Conservation (phyloP, 2,113 vertebrate genomes). For the Burhinus bistriatus region DNA sequence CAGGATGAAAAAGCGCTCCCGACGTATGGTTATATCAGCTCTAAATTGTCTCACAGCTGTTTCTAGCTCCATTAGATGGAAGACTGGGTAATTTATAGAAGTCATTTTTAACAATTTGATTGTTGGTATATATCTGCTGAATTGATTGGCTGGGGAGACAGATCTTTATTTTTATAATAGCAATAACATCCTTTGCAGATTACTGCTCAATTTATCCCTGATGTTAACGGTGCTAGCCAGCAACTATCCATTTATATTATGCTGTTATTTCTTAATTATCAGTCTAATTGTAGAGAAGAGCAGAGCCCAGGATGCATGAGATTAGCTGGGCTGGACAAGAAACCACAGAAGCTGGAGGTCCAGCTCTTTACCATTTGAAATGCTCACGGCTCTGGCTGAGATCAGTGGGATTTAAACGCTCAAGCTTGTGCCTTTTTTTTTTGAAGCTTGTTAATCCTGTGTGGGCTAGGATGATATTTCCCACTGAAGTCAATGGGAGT, state of each 20-base stretch:
- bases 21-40: slow-evolving; percentile 57
- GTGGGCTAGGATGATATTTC: not conserved
- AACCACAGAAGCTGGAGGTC: not conserved
- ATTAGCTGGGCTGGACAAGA: slow-evolving; percentile 49
- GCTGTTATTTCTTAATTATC: slow-evolving; percentile 76
- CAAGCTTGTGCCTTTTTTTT: not conserved
- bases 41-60: slow-evolving; percentile 77
- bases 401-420: not conserved
- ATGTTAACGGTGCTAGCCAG: slow-evolving; percentile 49
- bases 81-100: slow-evolving; percentile 74
- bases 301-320: not conserved
- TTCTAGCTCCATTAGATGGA: slow-evolving; percentile 72
- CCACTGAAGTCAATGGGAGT: not conserved
- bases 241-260: slow-evolving; percentile 64
- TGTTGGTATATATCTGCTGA: slow-evolving; percentile 78
- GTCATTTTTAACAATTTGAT: slow-evolving; percentile 80
- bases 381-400: not conserved
- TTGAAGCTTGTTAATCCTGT: not conserved
- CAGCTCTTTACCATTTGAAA: not conserved
- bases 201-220: slow-evolving; percentile 72
- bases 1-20: slow-evolving; percentile 65
- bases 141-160: slow-evolving; percentile 79
- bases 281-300: slow-evolving; percentile 67
- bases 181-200: slow-evolving; percentile 76
- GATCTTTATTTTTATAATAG: slow-evolving; percentile 80